Percentiles rank a stretch among this genome's conserved stretches.
phyloP scores from a whole-genome alignment of 2,888 invertebrate species.

The Andrena praecox region DNA sequence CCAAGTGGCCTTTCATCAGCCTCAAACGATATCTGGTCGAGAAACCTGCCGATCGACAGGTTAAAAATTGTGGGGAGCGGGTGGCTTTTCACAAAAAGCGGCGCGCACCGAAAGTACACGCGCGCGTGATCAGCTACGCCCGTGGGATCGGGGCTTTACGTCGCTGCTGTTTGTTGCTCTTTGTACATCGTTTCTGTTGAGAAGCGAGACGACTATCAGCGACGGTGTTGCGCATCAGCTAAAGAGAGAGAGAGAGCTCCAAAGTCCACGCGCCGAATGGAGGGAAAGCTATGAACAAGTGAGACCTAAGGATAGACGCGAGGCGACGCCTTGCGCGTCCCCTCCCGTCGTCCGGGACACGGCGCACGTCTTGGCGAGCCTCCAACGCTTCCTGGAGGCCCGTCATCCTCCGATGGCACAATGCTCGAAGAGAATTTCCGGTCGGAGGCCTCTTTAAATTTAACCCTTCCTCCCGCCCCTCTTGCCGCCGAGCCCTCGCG shows the following conservation, averaged over 20 bases:
- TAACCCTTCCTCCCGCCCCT: slow-evolving; percentile 66
- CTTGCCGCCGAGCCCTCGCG: slow-evolving; percentile 46
- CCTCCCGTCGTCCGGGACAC: slow-evolving; percentile 24
- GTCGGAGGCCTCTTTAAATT: slow-evolving; percentile 61
- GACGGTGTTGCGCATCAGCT: slow-evolving; percentile 1
- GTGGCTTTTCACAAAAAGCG: not conserved
- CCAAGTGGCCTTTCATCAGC: not conserved
- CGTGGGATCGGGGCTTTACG: slow-evolving; percentile 1
- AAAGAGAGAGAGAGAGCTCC: slow-evolving; percentile 21
- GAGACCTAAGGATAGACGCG: slow-evolving; percentile 38
- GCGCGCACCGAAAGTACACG: not conserved
- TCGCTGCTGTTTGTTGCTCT: not conserved
- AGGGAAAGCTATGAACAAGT: slow-evolving; percentile 66
- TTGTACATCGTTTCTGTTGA: slow-evolving; percentile 1
- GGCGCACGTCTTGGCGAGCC: slow-evolving; percentile 32
- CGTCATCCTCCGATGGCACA: slow-evolving; percentile 66
- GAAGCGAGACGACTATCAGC: not conserved
- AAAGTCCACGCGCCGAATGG: slow-evolving; percentile 17
- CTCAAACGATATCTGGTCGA: not conserved
- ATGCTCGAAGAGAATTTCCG: slow-evolving; percentile 43
- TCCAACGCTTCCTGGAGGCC: slow-evolving; percentile 40
- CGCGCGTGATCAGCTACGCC: not conserved
- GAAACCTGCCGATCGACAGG: not conserved
- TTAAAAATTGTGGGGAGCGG: not conserved
- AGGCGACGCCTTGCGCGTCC: slow-evolving; percentile 5